A percentile compares a stretch with the other conserved stretches of the same genome.
Evolutionary conservation across 2,888 invertebrate species (phyloP).

Genomic region (Unio delphinus): DNA sequence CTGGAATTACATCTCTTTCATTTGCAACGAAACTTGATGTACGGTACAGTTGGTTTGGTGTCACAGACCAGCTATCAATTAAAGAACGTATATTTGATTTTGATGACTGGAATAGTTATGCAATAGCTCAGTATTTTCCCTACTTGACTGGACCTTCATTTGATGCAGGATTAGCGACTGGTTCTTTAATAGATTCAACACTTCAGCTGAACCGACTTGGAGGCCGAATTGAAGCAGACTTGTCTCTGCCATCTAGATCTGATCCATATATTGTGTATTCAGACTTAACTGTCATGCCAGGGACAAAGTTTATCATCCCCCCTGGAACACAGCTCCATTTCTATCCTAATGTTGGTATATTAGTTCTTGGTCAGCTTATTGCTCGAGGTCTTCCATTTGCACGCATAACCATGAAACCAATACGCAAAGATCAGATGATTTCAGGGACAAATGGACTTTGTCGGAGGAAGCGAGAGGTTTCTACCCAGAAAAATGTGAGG

Average conservation of each 20-base stretch:
- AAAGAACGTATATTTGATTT: conserved; percentile 93
- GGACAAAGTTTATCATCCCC: conserved; percentile 86
- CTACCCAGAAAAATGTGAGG: conserved; percentile 3
- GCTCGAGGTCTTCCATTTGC: conserved; percentile 80
- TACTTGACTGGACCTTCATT: conserved; percentile 79
- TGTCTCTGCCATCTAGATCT: conserved; percentile 45
- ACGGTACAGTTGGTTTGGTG: conserved; percentile 97
- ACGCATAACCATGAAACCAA: conserved; percentile 32
- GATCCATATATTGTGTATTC: conserved; percentile 76
- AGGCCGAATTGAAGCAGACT: conserved; percentile 77
- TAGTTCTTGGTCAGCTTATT: conserved; percentile 90
- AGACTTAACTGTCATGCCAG: conserved; percentile 98
- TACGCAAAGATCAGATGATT: background rate
- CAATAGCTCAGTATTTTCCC: conserved; percentile 91
- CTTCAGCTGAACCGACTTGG: conserved; percentile 61
- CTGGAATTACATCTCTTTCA: conserved; percentile 87
- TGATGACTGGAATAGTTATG: conserved; percentile 99
- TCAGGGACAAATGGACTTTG: no score
- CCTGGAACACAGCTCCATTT: conserved; percentile 94
- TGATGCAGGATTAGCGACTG: conserved; percentile 48
- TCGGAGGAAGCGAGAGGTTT: no score
- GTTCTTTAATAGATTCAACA: conserved; percentile 39
- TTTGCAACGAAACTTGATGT: conserved; percentile 90
- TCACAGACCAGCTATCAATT: conserved; percentile 81
- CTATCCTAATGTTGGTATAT: conserved; percentile 93